A percentile compares a stretch with the other conserved stretches of the same genome.
These are phyloP conservation scores for Sinotaia quadrata DNA, from an alignment of 2,888 invertebrate genomes.

Conservation along the genomic window DNA sequence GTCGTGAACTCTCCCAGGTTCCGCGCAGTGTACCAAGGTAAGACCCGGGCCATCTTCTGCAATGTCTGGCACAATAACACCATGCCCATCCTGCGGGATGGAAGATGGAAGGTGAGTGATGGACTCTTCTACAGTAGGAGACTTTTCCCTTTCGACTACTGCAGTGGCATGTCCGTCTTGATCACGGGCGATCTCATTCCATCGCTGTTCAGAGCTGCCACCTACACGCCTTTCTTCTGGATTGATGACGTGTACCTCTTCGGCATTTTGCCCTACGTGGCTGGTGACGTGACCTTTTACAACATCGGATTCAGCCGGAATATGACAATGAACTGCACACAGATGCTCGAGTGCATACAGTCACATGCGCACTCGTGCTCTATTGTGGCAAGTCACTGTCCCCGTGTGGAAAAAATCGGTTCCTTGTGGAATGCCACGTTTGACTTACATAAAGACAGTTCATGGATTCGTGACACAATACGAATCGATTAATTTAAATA, in stretches of 20 bases:
- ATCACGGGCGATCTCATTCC: constrained; percentile 31
- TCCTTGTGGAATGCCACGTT: constrained; percentile 20
- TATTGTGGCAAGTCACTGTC: constrained; percentile 25
- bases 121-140: constrained; percentile 1
- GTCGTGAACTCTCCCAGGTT: too few relatives aligned
- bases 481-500: neutral
- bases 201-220: constrained; percentile 27
- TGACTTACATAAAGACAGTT: neutral
- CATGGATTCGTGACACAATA: neutral
- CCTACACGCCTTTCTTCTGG: constrained; percentile 36
- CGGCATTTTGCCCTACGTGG: constrained; percentile 35
- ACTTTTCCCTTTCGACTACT: constrained; percentile 34
- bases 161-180: constrained; percentile 34
- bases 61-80: constrained; percentile 27
- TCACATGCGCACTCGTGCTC: constrained; percentile 13
- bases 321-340: constrained; percentile 9
- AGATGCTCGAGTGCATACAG: constrained; percentile 23
- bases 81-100: constrained; percentile 29
- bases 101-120: constrained; percentile 30
- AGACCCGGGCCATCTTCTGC: constrained; percentile 30
- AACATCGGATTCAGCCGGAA: constrained; percentile 22
- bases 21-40: constrained; percentile 19
- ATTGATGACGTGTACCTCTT: constrained; percentile 38
- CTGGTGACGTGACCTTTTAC: constrained; percentile 28
- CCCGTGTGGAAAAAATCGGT: neutral